Evolutionary conservation across 2,888 invertebrate species (phyloP).

Genomic region (Tuberolachnus salignus): DNA sequence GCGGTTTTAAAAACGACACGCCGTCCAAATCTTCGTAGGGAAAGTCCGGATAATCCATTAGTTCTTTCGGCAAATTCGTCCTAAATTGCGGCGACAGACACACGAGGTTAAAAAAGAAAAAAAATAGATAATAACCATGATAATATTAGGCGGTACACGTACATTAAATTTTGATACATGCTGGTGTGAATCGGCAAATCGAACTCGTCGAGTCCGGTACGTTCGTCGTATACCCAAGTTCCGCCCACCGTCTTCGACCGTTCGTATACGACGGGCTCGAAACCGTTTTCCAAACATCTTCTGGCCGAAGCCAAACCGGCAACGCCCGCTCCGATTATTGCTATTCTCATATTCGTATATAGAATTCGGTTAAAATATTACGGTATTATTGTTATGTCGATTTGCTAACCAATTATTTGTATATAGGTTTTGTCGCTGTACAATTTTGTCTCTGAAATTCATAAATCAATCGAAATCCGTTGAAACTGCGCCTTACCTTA

Average conservation of each 20-base stretch:
- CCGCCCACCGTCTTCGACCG: conserved; percentile 79
- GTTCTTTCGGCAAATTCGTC: conserved; percentile 90
- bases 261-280: conserved; percentile 74
- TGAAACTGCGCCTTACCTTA: too few relatives aligned
- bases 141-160: conserved; percentile 53
- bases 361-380: too few relatives aligned
- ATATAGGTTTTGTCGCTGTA: neutral
- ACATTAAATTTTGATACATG: conserved; percentile 90
- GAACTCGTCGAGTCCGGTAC: conserved; percentile 74
- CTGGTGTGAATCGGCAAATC: conserved; percentile 85
- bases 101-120: neutral
- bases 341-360: conserved; percentile 48
- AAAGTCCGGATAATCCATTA: conserved; percentile 90
- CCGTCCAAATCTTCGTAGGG: conserved; percentile 72
- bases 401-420: too few relatives aligned
- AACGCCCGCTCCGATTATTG: conserved; percentile 56
- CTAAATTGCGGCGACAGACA: conserved; percentile 66
- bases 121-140: too few relatives aligned
- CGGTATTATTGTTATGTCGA: neutral
- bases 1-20: conserved; percentile 71
- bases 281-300: conserved; percentile 44
- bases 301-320: conserved; percentile 55
- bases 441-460: neutral
- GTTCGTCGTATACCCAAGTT: conserved; percentile 87
- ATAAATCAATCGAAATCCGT: too few relatives aligned